These are phyloP conservation scores for Drosophila silvestris DNA, from an alignment of 2,888 invertebrate species.

Conservation along the genomic window DNA sequence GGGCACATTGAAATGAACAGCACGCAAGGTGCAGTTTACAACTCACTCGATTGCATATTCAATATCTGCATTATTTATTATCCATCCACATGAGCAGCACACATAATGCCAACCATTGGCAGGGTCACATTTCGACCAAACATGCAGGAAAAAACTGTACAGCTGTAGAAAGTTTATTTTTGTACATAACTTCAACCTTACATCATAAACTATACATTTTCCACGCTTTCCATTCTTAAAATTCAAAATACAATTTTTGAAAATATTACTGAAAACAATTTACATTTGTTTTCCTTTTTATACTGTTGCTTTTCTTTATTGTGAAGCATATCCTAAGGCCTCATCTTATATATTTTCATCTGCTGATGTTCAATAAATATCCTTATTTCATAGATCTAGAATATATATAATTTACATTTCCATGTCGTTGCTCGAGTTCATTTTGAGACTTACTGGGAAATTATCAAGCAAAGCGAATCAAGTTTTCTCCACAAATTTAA, in stretches of 20 bases:
- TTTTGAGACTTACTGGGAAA: not conserved
- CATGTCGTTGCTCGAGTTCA: not conserved
- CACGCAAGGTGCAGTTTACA: conserved; percentile 28
- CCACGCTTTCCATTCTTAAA: not conserved
- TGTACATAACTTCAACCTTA: not conserved
- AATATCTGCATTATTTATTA: conserved; percentile 27
- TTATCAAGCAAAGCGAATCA: not conserved
- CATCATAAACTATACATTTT: not conserved
- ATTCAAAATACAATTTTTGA: not conserved
- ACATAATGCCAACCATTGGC: conserved; percentile 3
- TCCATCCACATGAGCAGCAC: conserved; percentile 18
- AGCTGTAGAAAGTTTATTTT: not conserved
- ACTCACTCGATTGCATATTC: conserved; percentile 10
- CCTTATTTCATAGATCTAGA: not conserved
- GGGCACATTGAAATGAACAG: conserved; percentile 14
- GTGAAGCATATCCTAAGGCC: not conserved
- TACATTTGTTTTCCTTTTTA: not conserved
- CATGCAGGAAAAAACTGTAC: too few relatives aligned
- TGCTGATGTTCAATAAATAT: not conserved
- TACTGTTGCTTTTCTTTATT: not conserved
- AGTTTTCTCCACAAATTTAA: not conserved
- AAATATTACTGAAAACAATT: not conserved
- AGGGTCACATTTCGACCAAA: conserved; percentile 33
- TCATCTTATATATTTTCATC: not conserved
- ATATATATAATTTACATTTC: not conserved